Conservation (phyloP, 2,797 vertebrate species). For the Notolabrus celidotus region DNA sequence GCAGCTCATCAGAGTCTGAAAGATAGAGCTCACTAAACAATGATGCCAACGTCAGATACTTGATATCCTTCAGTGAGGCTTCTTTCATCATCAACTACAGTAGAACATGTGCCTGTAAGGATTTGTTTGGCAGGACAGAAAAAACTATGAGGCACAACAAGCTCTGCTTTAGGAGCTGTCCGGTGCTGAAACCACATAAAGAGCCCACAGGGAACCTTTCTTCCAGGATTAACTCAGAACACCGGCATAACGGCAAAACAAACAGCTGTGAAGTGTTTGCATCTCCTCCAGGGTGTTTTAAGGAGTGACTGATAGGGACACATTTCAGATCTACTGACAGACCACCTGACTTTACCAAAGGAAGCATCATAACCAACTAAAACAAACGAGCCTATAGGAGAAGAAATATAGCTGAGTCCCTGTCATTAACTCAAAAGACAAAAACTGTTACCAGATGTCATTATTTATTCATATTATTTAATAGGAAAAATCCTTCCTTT, state of each 20-base stretch:
- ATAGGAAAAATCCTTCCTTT: conserved; percentile 80
- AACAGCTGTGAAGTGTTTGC: conserved; percentile 55
- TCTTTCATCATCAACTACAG: conserved; percentile 8
- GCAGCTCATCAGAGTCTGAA: conserved; percentile 66
- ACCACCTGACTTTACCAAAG: conserved; percentile 66
- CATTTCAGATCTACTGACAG: conserved; percentile 46
- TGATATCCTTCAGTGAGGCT: conserved; percentile 27
- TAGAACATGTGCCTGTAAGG: conserved; percentile 26
- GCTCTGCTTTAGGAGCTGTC: conserved; percentile 67
- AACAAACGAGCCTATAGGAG: conserved; percentile 61
- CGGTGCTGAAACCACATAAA: conserved; percentile 69
- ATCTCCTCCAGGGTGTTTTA: conserved; percentile 39
- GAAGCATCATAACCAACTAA: conserved; percentile 37
- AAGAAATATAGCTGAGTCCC: conserved; percentile 35
- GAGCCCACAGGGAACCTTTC: conserved; percentile 38
- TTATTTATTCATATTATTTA: conserved; percentile 87
- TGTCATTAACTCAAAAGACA: conserved; percentile 79
- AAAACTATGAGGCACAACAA: conserved; percentile 12
- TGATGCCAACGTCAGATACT: conserved; percentile 40
- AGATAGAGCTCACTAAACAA: conserved; percentile 50
- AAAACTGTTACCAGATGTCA: conserved; percentile 83
- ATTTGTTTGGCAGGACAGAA: conserved; percentile 24
- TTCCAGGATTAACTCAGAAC: conserved; percentile 51
- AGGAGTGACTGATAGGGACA: conserved; percentile 45
- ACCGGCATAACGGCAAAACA: conserved; percentile 54